Conservation (phyloP, 2,797 vertebrate species). For the Lagothrix lagotricha region DNA sequence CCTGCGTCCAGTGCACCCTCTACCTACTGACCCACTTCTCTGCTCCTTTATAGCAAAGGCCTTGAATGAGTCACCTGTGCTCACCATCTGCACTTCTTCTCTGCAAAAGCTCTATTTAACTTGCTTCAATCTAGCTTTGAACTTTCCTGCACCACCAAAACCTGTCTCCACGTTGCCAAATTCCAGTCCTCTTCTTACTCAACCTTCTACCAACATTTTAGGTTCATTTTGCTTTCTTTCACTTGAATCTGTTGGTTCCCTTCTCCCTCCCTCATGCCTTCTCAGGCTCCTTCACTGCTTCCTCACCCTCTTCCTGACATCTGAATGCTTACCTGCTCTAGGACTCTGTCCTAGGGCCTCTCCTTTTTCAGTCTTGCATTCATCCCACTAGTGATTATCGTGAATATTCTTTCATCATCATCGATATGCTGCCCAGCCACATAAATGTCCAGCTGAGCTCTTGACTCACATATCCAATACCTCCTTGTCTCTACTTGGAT, state of each 20-base stretch:
- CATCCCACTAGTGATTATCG: background rate
- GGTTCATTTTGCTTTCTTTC: background rate
- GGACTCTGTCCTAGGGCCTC: background rate
- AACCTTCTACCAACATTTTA: background rate
- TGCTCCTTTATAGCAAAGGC: slow-evolving; percentile 14
- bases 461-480: background rate
- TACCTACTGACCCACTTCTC: slow-evolving; percentile 49
- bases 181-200: background rate
- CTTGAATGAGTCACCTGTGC: slow-evolving; percentile 50
- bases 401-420: background rate
- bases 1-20: background rate
- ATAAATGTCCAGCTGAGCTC: background rate
- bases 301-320: background rate
- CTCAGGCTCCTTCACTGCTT: background rate
- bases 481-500: background rate
- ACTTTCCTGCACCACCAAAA: background rate
- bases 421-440: background rate
- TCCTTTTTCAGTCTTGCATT: background rate
- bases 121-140: background rate
- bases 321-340: background rate
- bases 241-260: background rate
- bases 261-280: background rate
- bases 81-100: slow-evolving; percentile 8
- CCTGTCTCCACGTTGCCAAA: background rate
- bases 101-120: background rate